Base-by-base conservation (phyloP, 2,113 vertebrate genomes). In the Rhinoderma darwinii region DNA sequence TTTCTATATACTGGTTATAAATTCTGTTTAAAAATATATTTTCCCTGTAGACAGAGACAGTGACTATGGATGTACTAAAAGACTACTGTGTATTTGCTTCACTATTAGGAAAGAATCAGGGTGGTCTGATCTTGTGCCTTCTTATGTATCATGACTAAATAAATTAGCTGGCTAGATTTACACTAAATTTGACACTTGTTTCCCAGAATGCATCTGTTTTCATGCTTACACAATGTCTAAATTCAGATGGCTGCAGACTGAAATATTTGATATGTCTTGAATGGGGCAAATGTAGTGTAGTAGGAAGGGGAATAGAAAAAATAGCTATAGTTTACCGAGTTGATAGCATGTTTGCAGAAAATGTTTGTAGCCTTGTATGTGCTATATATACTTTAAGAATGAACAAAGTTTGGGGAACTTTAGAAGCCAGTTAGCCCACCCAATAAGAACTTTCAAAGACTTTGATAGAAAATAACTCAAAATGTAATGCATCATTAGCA, bases 171-270 rank as follows among this genome's bases (percentile, higher is more conserved):
- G 22, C 51, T 75, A 22, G 35, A 30, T 74, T 59, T 74, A 39
- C 68, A 56, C 47, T 84, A 27, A 74, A 84, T 84, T 54, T 84
- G 83, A 73, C 83, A 59, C 66, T 25, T 73, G 44, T 70, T 72
- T 50, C 43, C 41, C 32, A 74, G 44, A 51, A 83, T 47, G 44
- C 20, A 72, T 72, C 32, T 32, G 17, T 51, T 51, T 20, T 25
- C 22, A 11, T 70, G 2, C 63, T 51, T 51, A 43, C 39, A 82
- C 56, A 61, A 82, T 82, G n/a, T 44, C 79, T 82, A 63, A 10
- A 63, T 82, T 63, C n/a, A 41, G 37, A 82, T 30, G 20, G 18
- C 25, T 30, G 25, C 4, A 30, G 56, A 27, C n/a, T 61, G 37
- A 18, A 61, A 39, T 9, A 27, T n/a, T 15, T 37, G 10, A 44